These are phyloP conservation scores for Oeneis ivallda DNA, from an alignment of 2,888 invertebrate species.

Conservation along the genomic window DNA sequence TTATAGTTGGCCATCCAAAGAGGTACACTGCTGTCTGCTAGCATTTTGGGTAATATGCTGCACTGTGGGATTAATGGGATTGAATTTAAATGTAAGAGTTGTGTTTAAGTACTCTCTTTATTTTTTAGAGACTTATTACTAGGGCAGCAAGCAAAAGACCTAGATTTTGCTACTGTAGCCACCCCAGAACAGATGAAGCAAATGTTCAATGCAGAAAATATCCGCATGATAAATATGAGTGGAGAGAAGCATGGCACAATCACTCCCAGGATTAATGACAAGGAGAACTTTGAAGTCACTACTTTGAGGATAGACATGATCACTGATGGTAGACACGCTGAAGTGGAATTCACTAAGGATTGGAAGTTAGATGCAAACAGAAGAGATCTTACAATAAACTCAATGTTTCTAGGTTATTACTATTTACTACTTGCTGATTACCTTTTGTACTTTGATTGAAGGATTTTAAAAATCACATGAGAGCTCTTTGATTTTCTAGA, in stretches of 20 bases:
- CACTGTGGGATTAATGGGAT: no score
- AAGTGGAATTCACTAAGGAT: conserved; percentile 95
- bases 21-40: background rate
- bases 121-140: conserved; percentile 87
- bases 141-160: conserved; percentile 90
- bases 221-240: conserved; percentile 95
- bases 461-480: no score
- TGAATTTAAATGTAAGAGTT: background rate
- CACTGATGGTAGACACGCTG: conserved; percentile 97
- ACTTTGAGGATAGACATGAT: conserved; percentile 95
- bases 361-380: conserved; percentile 97
- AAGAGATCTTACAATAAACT: conserved; percentile 98
- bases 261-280: conserved; percentile 96
- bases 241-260: conserved; percentile 98
- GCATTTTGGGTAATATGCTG: no score
- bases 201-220: conserved; percentile 91
- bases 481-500: no score
- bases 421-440: no score
- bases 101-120: background rate
- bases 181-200: conserved; percentile 97
- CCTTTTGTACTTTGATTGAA: no score
- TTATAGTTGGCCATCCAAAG: no score
- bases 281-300: conserved; percentile 96
- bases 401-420: conserved; percentile 92
- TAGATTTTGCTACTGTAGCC: conserved; percentile 99